Evolutionary conservation across 1,140 invertebrate species (phyloP).

Genomic region (Coptotermes formosanus): DNA sequence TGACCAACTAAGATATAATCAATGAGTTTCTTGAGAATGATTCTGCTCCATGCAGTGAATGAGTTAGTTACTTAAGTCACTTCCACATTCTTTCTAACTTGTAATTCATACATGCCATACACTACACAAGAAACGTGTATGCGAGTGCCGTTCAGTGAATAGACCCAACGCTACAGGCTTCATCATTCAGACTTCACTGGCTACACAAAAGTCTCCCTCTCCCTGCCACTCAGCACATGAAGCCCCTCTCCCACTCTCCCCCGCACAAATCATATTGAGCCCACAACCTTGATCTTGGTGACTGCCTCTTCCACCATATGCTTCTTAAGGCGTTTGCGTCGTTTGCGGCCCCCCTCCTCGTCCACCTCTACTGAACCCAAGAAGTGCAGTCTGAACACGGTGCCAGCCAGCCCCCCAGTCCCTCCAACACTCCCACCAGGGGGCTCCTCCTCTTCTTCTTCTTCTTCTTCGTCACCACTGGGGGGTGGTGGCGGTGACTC

Average conservation of each 20-base stretch:
- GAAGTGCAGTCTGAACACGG: constrained; percentile 77
- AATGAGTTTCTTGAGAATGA: too few relatives aligned
- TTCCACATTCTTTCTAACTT: too few relatives aligned
- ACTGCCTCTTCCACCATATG: constrained; percentile 96
- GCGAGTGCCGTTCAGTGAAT: too few relatives aligned
- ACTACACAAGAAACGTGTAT: too few relatives aligned
- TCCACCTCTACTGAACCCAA: constrained; percentile 82
- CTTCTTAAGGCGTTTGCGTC: constrained; percentile 78
- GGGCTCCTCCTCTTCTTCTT: constrained; percentile 40
- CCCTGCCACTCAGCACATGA: too few relatives aligned
- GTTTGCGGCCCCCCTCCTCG: constrained; percentile 66
- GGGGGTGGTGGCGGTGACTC: constrained; percentile 15
- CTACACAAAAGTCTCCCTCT: too few relatives aligned
- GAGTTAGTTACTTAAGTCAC: too few relatives aligned
- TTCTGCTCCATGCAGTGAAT: too few relatives aligned
- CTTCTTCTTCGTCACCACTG: constrained; percentile 40
- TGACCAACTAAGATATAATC: too few relatives aligned
- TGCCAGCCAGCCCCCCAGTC: constrained; percentile 54
- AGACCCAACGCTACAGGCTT: too few relatives aligned
- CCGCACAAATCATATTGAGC: background rate
- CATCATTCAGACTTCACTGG: too few relatives aligned
- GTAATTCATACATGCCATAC: too few relatives aligned
- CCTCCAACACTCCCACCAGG: constrained; percentile 26
- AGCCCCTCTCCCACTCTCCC: background rate
- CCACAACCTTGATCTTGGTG: constrained; percentile 88